Evolutionary conservation across 1,140 invertebrate species (phyloP).

Genomic region (Frieseomelitta varia): DNA sequence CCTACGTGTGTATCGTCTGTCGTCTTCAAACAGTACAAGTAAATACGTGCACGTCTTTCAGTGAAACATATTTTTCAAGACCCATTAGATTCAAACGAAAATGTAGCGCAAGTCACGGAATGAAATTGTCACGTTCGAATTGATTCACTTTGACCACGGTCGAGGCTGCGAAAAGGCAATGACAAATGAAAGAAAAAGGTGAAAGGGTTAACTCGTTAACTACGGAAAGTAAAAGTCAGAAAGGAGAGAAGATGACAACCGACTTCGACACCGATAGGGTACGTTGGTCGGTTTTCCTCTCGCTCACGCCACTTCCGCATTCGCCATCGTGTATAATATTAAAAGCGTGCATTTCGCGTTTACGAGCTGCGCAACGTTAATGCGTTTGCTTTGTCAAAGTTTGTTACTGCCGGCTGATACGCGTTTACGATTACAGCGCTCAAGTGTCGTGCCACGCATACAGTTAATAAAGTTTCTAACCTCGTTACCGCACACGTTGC

Average conservation of each 20-base stretch:
- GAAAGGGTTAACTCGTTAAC: neutral
- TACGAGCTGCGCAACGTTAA: conserved; percentile 66
- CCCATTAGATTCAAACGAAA: neutral
- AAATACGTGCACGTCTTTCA: neutral
- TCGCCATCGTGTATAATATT: conserved; percentile 47
- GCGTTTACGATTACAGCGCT: conserved; percentile 70
- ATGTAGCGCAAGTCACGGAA: too few relatives aligned
- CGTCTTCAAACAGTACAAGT: neutral
- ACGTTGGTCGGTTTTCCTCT: conserved; percentile 9
- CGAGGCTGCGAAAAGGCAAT: neutral
- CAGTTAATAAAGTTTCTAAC: conserved; percentile 65
- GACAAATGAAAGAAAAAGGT: neutral
- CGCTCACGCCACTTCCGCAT: conserved; percentile 24
- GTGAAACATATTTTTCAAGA: neutral
- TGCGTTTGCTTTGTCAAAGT: conserved; percentile 66
- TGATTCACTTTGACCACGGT: too few relatives aligned
- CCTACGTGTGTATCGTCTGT: too few relatives aligned
- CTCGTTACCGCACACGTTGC: neutral
- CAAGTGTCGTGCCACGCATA: conserved; percentile 38
- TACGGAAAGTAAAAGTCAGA: conserved; percentile 64
- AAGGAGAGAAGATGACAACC: conserved; percentile 43
- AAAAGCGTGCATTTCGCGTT: conserved; percentile 61
- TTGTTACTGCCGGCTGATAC: conserved; percentile 57
- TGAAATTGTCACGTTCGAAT: neutral
- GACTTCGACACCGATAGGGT: conserved; percentile 38